Conservation (phyloP, 1,140 invertebrate genomes). For the Zaprionus vittiger region DNA sequence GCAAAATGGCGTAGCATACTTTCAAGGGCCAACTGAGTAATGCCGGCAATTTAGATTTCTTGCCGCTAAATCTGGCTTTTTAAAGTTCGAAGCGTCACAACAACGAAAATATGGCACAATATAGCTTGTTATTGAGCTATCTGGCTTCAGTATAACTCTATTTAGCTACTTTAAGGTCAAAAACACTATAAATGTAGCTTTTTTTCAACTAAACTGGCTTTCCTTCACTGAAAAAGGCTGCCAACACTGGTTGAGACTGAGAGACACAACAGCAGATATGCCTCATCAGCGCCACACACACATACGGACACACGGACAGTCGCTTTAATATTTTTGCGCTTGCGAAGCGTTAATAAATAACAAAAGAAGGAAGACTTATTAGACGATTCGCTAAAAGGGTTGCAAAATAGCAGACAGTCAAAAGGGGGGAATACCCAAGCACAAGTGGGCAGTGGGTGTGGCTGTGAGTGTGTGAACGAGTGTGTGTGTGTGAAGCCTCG, state of each 20-base stretch:
- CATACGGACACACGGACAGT: background rate
- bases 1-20: conserved; percentile 24
- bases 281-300: conserved; percentile 21
- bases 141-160: too few species aligned
- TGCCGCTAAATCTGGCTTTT: too few species aligned
- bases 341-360: conserved; percentile 40
- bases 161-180: too few species aligned
- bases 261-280: background rate
- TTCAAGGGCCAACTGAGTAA: background rate
- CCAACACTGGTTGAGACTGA: too few species aligned
- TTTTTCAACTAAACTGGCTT: too few species aligned
- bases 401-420: conserved; percentile 32
- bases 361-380: conserved; percentile 20
- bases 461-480: background rate
- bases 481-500: conserved; percentile 16
- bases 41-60: too few species aligned
- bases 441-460: background rate
- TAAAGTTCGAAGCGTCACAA: too few species aligned
- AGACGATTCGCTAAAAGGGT: conserved; percentile 24
- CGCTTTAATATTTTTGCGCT: conserved; percentile 31
- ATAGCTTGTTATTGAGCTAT: too few species aligned
- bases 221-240: too few species aligned
- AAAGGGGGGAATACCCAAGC: background rate
- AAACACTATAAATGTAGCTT: too few species aligned
- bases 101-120: too few species aligned